These are phyloP conservation scores for Bedellia somnulentella DNA, from an alignment of 2,888 invertebrate genomes.

Conservation along the genomic window DNA sequence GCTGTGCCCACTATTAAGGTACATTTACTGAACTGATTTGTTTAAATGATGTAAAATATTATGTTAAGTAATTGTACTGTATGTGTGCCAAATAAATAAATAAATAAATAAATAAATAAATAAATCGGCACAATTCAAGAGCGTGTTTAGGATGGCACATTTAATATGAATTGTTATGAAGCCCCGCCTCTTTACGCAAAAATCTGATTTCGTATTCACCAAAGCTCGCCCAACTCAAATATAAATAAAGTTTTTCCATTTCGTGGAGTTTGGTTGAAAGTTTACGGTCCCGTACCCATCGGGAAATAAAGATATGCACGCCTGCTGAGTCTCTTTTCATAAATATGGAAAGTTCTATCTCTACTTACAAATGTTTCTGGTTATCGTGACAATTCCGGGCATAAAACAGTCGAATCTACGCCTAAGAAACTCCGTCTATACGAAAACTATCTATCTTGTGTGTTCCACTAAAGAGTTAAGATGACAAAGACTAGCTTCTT, in stretches of 20 bases:
- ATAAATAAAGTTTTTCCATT: conserved; percentile 54
- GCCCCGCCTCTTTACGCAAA: conserved; percentile 13
- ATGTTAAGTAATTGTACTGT: too few species aligned
- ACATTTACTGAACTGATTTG: too few species aligned
- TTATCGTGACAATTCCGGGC: not conserved
- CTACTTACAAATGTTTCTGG: conserved; percentile 2
- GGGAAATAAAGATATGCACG: conserved; percentile 41
- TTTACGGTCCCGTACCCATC: conserved; percentile 31
- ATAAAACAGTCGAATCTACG: not conserved
- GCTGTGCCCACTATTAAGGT: too few species aligned
- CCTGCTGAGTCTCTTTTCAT: conserved; percentile 16
- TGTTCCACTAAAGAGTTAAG: too few species aligned
- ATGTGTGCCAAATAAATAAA: too few species aligned
- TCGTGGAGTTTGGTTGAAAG: conserved; percentile 31
- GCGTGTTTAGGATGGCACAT: too few species aligned
- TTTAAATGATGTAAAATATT: too few species aligned
- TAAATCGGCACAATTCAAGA: too few species aligned
- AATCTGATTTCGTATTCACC: conserved; percentile 46
- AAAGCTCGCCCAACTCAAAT: conserved; percentile 40
- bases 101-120: too few species aligned
- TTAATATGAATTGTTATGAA: conserved; percentile 8
- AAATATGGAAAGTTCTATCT: conserved; percentile 21
- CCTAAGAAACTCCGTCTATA: too few species aligned
- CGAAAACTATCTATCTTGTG: too few species aligned
- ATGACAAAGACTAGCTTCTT: too few species aligned